A percentile compares a stretch with the other conserved stretches of the same genome.
Evolutionary conservation across 1,140 invertebrate species (phyloP).

Genomic region (Leptonema lineaticorne): DNA sequence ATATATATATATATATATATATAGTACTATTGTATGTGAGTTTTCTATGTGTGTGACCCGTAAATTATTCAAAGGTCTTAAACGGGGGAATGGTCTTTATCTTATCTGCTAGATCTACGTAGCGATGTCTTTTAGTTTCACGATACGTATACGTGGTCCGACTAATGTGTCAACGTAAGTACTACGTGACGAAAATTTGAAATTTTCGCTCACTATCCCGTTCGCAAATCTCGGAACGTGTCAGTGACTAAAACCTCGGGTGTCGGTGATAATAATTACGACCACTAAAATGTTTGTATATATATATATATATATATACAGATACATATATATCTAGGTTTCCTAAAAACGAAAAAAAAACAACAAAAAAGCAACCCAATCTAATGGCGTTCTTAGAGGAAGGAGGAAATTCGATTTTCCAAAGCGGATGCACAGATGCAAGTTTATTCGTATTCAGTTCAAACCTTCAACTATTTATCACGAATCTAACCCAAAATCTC

Average conservation of each 20-base stretch:
- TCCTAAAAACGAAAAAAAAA: too few relatives aligned
- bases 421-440: too few relatives aligned
- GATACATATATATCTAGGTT: too few relatives aligned
- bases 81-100: not conserved
- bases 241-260: not conserved
- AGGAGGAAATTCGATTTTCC: too few relatives aligned
- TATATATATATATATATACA: too few relatives aligned
- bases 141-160: slow-evolving; percentile 19
- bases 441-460: too few relatives aligned
- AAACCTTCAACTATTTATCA: too few relatives aligned
- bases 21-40: not conserved
- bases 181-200: slow-evolving; percentile 28
- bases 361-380: too few relatives aligned
- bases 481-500: too few relatives aligned
- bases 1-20: not conserved
- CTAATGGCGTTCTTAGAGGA: too few relatives aligned
- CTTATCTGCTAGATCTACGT: not conserved
- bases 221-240: slow-evolving; percentile 4
- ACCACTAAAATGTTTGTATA: too few relatives aligned
- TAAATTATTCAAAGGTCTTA: slow-evolving; percentile 1
- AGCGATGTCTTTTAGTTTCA: not conserved
- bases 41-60: not conserved
- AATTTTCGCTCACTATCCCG: slow-evolving; percentile 4
- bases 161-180: slow-evolving; percentile 33
- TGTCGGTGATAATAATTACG: too few relatives aligned